Percentiles rank a stretch among this genome's conserved stretches.
phyloP scores from a whole-genome alignment of 2,797 vertebrate species.

The Gadopsis marmoratus region DNA sequence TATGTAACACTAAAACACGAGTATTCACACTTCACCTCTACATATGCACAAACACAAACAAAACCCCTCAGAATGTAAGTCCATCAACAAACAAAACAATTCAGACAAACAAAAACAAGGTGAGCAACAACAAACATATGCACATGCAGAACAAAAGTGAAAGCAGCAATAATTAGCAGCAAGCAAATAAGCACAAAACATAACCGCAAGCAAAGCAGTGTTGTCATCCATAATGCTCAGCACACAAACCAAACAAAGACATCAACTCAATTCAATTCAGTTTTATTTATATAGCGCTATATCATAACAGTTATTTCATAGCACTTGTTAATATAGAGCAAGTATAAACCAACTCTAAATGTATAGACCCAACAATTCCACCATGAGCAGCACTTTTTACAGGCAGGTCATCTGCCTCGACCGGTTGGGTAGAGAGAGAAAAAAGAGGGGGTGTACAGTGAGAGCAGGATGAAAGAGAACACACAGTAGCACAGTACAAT shows the following conservation, averaged over 20 bases:
- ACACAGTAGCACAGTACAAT: too few relatives aligned
- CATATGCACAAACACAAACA: neutral
- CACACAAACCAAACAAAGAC: neutral
- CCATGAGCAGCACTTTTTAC: too few relatives aligned
- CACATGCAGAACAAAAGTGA: neutral
- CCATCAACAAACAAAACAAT: neutral
- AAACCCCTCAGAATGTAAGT: neutral
- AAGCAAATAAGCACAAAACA: neutral
- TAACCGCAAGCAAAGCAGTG: neutral
- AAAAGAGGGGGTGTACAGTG: too few relatives aligned
- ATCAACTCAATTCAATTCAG: neutral
- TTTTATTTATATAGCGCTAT: too few relatives aligned
- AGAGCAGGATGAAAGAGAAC: too few relatives aligned
- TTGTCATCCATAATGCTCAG: neutral
- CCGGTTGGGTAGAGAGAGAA: too few relatives aligned
- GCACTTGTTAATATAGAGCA: too few relatives aligned
- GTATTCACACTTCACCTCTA: neutral
- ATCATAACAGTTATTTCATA: too few relatives aligned
- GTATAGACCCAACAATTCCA: too few relatives aligned
- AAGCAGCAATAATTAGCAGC: neutral
- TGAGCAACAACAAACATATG: neutral
- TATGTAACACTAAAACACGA: neutral
- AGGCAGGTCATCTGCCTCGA: too few relatives aligned
- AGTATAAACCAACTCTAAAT: too few relatives aligned
- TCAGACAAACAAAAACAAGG: constrained; percentile 2